These are phyloP conservation scores for Ips typographus DNA, from an alignment of 1,140 invertebrate genomes.

Conservation along the genomic window DNA sequence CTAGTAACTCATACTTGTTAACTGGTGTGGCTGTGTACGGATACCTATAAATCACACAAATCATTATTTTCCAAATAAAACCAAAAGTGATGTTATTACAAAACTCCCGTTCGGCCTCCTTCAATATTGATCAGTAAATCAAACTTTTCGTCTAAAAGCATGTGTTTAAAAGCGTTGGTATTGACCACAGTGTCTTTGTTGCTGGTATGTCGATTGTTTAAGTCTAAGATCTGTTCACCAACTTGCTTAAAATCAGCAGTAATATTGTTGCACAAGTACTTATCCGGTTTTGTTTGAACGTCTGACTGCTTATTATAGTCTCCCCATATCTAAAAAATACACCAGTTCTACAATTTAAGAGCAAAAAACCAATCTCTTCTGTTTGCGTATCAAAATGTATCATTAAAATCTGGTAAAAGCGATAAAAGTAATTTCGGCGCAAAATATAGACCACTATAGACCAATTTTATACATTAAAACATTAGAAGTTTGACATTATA, in stretches of 20 bases:
- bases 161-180: constrained; percentile 60
- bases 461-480: too few species aligned
- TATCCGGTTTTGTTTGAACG: constrained; percentile 45
- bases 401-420: too few species aligned
- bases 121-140: constrained; percentile 66
- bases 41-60: constrained; percentile 43
- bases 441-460: too few species aligned
- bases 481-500: too few species aligned
- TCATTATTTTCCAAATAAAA: neutral
- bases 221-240: constrained; percentile 46
- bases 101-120: constrained; percentile 61
- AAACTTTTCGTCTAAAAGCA: constrained; percentile 59
- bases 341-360: too few species aligned
- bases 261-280: constrained; percentile 62
- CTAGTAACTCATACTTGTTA: constrained; percentile 58
- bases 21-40: constrained; percentile 47
- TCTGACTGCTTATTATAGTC: constrained; percentile 40
- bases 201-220: constrained; percentile 38
- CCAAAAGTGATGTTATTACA: constrained; percentile 49
- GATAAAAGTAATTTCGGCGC: too few species aligned
- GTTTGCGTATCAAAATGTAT: neutral
- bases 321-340: constrained; percentile 45
- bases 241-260: constrained; percentile 53
- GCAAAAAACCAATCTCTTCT: neutral
- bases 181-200: constrained; percentile 48